Evolutionary conservation across 2,797 vertebrate species (phyloP), one percentile per base, ranked within the genome.

Genomic region (Neosilurus mollespiculum): DNA sequence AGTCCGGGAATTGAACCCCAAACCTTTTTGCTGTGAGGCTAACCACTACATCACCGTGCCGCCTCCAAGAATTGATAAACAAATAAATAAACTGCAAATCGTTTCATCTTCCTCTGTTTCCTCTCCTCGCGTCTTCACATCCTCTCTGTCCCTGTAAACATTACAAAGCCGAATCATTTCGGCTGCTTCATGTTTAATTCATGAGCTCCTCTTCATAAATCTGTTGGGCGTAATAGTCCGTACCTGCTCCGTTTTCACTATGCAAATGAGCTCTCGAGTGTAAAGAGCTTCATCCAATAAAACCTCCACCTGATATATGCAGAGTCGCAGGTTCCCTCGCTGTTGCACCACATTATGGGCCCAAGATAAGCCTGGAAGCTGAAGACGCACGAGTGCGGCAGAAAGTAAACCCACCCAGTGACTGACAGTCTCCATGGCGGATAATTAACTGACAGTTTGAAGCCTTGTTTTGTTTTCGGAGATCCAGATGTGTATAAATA

Each of bases 251-350:
- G 88, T 88, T 92, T 88, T 89, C 86, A 86, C 82, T 85, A 90
- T 93, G 92, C 88, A 93, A 94, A 93, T 94, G 87, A 93, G 86
- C 85, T 84, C 84, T 82, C 62, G 26, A 72, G 84, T 87, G 77
- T 83, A 75, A 89, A 84, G 83, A 79, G 82, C 85, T 86, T 76
- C 71, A 88, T 91, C 87, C 85, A 87, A 69, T 77, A 76, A 89
- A 92, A 92, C 93, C 88, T 91, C 87, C 88, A 91, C 93, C 89
- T 93, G 85, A 93, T 92, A 93, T 88, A 81, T 85, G 83, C 67
- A 69, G 61, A 66, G 75, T 86, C 78, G 70, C 73, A 83, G 88
- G 83, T 85, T 83, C 82, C 84, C 75, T 83, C 66, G 85, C 49
- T 86, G 82, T 65, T 51, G 70, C 66, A 72, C n/a, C 64, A 56